Percentiles rank a stretch among this genome's conserved stretches.
These are phyloP conservation scores for Aphelenchoides bicaudatus DNA, from an alignment of 2,888 invertebrate species.

Conservation along the genomic window DNA sequence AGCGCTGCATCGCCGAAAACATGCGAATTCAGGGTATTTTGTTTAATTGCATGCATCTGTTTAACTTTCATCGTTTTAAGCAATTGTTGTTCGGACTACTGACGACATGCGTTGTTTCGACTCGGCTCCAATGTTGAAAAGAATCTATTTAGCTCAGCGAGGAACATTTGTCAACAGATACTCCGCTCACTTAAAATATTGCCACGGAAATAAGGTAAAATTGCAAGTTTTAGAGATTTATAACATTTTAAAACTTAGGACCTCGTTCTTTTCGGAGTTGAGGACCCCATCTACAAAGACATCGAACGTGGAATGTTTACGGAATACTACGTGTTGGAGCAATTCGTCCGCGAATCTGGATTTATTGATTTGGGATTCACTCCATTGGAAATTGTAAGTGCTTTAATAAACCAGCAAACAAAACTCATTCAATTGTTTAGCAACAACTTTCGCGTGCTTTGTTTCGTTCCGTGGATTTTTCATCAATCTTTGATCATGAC, in stretches of 20 bases:
- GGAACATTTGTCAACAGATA: not conserved
- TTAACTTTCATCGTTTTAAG: conserved; percentile 1
- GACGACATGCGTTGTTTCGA: not conserved
- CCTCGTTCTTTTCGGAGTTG: not conserved
- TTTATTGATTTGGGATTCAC: not conserved
- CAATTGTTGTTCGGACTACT: not conserved
- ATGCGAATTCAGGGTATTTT: not conserved
- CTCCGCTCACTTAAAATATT: not conserved
- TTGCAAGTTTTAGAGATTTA: not conserved
- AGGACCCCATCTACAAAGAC: not conserved
- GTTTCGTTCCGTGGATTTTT: not conserved
- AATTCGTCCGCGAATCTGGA: not conserved
- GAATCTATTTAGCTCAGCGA: conserved; percentile 1
- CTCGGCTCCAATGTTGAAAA: not conserved
- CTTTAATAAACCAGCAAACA: not conserved
- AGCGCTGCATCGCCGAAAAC: conserved; percentile 2
- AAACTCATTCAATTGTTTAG: not conserved
- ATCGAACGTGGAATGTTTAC: not conserved
- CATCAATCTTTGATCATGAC: conserved; percentile 6
- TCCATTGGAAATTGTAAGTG: not conserved
- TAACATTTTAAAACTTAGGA: not conserved
- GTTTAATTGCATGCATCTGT: not conserved
- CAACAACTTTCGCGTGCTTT: not conserved
- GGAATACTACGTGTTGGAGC: not conserved
- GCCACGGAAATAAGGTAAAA: not conserved